Conservation (phyloP, 2,888 invertebrate genomes). For the Dione vanillae region DNA sequence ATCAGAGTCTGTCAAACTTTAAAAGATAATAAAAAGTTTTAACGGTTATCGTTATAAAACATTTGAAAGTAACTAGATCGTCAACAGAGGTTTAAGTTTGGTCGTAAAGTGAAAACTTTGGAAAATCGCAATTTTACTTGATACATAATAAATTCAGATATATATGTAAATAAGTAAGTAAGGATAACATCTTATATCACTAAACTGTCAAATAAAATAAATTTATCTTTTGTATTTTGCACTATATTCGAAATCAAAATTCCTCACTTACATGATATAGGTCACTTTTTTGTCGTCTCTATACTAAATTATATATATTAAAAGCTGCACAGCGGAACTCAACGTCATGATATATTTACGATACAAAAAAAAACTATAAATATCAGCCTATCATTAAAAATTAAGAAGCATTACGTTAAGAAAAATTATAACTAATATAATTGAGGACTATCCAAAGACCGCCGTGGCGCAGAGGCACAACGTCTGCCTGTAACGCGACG, state of each 20-base stretch:
- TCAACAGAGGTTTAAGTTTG: conserved; percentile 38
- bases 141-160: conserved; percentile 18
- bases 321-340: too few relatives aligned
- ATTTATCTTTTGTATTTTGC: not conserved
- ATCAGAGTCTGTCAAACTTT: conserved; percentile 28
- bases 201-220: not conserved
- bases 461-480: too few relatives aligned
- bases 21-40: conserved; percentile 35
- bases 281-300: not conserved
- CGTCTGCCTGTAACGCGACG: too few relatives aligned
- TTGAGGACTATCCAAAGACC: too few relatives aligned
- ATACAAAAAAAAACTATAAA: too few relatives aligned
- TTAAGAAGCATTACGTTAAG: too few relatives aligned
- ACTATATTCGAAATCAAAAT: not conserved
- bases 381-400: too few relatives aligned
- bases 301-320: too few relatives aligned
- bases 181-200: not conserved
- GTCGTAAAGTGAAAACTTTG: conserved; percentile 36
- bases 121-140: conserved; percentile 15
- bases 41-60: conserved; percentile 40
- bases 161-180: conserved; percentile 11
- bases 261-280: not conserved
- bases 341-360: too few relatives aligned
- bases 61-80: conserved; percentile 36
- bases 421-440: too few relatives aligned